Base-by-base conservation (phyloP, 64 coral and sea anemone species). In the Montipora cactus region DNA sequence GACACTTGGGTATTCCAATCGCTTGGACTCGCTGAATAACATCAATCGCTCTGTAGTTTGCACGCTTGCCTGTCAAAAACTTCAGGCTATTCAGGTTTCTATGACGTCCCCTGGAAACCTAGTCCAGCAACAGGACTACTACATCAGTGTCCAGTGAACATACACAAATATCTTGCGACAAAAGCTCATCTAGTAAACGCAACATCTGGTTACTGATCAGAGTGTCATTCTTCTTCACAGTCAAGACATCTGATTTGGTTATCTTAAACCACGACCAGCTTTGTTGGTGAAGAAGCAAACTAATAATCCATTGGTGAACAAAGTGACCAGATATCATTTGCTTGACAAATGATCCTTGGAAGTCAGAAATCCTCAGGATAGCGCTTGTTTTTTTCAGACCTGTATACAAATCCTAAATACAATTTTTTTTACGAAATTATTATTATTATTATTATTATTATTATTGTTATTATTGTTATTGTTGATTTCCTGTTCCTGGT, bases 191-290 rank as follows among this genome's bases (percentile, higher is more conserved):
- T 57, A 57, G 6, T 57, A 3, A 57, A 57, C 53, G 53, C 53
- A 57, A 57, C 53, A 57, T 11, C 53, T 57, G 53, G 53, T 57
- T 46, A 22, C 59, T 51, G 45, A 85, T 85, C 14, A 85, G 59
- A 6, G 57, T 85, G 66, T 85, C 81, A 16, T 59, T 53, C 53
- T 85, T 85, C 81, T 67, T 85, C 81, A 85, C 57, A 85, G 59
- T 66, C 81, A 7, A 66, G 49, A 46, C 58, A 59, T 85, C 62
- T 85, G 57, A 85, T 85, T 66, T 59, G 61, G 59, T 28, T 67
- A 67, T 46, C 81, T 1, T 85, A 85, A 15, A 85, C 81, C 48
- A 85, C 52, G 48, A 85, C 81, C 59, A 67, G 59, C 59, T 85
- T 67, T 61, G 81, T 85, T 53, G 48, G 25, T 85, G 18, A 59